phyloP scores from a whole-genome alignment of 2,113 vertebrate species.

The Aldabrachelys gigantea region DNA sequence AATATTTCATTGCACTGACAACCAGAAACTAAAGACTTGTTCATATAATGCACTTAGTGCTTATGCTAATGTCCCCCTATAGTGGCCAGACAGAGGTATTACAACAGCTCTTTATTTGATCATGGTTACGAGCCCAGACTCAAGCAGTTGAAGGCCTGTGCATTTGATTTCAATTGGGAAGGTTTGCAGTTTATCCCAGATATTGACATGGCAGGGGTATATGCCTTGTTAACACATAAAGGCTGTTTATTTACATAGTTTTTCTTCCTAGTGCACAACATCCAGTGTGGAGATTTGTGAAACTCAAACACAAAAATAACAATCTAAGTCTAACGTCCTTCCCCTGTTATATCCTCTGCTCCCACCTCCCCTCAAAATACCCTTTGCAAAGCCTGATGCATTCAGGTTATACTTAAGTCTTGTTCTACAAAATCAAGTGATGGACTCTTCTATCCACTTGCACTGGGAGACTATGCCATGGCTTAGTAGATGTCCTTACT shows the following conservation, averaged over 20 bases:
- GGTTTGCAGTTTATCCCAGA: no score
- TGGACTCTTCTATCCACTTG: neutral
- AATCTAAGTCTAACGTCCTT: neutral
- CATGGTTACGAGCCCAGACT: neutral
- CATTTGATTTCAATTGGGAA: no score
- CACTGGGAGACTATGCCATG: neutral
- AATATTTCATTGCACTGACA: neutral
- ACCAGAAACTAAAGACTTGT: neutral
- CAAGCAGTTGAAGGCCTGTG: no score
- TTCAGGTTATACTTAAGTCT: rapidly evolving
- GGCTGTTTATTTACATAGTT: no score
- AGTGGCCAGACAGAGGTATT: neutral
- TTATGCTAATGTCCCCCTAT: neutral
- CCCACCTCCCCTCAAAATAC: neutral
- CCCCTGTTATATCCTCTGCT: no score
- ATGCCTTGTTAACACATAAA: neutral
- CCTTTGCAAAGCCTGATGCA: neutral
- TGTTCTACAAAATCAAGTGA: neutral
- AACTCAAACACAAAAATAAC: neutral
- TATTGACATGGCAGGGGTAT: neutral
- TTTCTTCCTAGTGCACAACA: neutral
- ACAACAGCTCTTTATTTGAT: neutral
- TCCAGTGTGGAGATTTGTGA: neutral
- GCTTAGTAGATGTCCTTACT: no score
- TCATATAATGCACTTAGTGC: neutral